Conservation (phyloP, 2,797 vertebrate genomes). For the Bucorvus abyssinicus region DNA sequence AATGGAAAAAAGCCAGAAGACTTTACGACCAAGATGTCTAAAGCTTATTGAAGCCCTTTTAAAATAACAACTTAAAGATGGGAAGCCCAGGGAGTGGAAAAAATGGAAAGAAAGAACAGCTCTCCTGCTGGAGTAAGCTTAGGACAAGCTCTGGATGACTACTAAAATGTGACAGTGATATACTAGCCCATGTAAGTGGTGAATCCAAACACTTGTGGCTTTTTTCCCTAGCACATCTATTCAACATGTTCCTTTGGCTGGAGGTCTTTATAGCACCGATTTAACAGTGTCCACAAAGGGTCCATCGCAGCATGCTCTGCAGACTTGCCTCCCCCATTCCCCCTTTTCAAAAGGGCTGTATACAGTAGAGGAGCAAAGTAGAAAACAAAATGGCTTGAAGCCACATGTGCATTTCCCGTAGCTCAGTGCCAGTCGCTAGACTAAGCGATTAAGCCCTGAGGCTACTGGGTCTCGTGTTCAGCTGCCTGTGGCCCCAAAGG, state of each 20-base stretch:
- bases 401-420: conserved; percentile 49
- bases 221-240: conserved; percentile 19
- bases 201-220: background rate
- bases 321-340: background rate
- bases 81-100: background rate
- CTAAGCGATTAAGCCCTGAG: background rate
- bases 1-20: background rate
- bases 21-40: background rate
- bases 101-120: background rate
- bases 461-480: background rate
- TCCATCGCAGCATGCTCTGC: background rate
- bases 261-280: conserved; percentile 3
- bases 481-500: background rate
- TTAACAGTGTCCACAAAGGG: conserved; percentile 16
- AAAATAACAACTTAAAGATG: background rate
- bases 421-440: conserved; percentile 29
- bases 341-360: conserved; percentile 10
- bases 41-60: background rate
- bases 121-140: background rate
- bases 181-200: background rate
- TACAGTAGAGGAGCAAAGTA: background rate
- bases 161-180: background rate
- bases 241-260: background rate
- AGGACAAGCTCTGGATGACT: background rate
- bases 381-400: conserved; percentile 45